Percentiles rank a stretch among this genome's conserved stretches.
Conservation (phyloP, 2,888 invertebrate genomes). For the Lasioglossum calceatum region DNA sequence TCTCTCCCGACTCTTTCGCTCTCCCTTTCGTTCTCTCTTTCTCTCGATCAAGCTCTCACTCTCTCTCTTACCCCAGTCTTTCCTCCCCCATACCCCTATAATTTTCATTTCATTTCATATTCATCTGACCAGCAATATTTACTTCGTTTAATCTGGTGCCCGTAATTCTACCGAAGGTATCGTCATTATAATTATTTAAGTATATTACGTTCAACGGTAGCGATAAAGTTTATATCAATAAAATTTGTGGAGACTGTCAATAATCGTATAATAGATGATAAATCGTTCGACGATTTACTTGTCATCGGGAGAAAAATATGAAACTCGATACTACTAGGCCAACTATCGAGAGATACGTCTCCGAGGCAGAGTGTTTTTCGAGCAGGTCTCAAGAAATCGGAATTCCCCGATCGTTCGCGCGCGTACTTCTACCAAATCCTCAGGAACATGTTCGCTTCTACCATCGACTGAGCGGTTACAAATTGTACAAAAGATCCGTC, state of each 20-base stretch:
- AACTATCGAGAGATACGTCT: conserved; percentile 79
- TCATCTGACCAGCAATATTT: background rate
- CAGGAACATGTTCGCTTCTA: conserved; percentile 25
- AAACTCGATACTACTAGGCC: conserved; percentile 82
- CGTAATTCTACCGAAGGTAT: conserved; percentile 66
- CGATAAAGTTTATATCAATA: conserved; percentile 82
- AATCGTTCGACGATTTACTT: conserved; percentile 74
- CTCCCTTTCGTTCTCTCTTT: conserved; percentile 26
- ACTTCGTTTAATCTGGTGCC: conserved; percentile 42
- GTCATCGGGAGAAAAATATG: conserved; percentile 77
- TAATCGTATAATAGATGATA: conserved; percentile 77
- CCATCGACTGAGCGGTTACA: background rate
- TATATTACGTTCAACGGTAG: conserved; percentile 79
- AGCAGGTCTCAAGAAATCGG: conserved; percentile 21
- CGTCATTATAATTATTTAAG: conserved; percentile 74
- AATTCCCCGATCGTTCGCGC: conserved; percentile 17
- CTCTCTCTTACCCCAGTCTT: background rate
- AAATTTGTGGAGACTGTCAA: conserved; percentile 81
- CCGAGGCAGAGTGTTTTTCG: conserved; percentile 60
- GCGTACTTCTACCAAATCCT: background rate
- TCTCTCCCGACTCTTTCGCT: conserved; percentile 32
- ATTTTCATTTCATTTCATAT: conserved; percentile 4
- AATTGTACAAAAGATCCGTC: background rate
- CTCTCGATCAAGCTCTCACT: background rate
- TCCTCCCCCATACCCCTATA: background rate